Conservation (phyloP, 1,140 invertebrate genomes). For the Eriosoma lanigerum region DNA sequence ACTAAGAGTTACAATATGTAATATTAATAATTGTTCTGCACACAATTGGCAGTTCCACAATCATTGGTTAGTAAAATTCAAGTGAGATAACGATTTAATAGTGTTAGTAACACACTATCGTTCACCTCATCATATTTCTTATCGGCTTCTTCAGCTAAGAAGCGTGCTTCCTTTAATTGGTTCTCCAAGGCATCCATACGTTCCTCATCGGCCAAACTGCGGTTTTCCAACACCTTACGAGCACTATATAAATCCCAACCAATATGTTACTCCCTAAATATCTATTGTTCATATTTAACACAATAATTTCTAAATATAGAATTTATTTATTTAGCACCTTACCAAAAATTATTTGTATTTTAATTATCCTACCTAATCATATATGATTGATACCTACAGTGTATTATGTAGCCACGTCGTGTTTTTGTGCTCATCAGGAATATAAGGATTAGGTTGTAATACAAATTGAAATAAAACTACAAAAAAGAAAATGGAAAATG, state of each 20-base stretch:
- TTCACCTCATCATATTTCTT: constrained; percentile 99
- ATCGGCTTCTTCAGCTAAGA: constrained; percentile 99
- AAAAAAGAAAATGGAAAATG: background rate
- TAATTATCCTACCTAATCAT: background rate
- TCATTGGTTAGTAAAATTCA: constrained; percentile 44
- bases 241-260: constrained; percentile 50
- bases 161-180: constrained; percentile 98
- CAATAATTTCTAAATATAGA: background rate
- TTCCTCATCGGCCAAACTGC: constrained; percentile 99
- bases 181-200: constrained; percentile 98
- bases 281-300: background rate
- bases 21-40: constrained; percentile 23
- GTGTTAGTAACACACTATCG: constrained; percentile 52
- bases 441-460: constrained; percentile 9
- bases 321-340: background rate
- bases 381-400: background rate
- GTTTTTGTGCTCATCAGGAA: constrained; percentile 49
- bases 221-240: constrained; percentile 99
- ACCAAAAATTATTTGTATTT: background rate
- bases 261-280: constrained; percentile 37
- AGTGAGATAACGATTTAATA: constrained; percentile 52
- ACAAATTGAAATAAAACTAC: background rate
- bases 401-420: constrained; percentile 8
- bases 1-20: constrained; percentile 7
- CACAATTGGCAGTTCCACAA: background rate